These are phyloP conservation scores for Scartelaos histophorus DNA, from an alignment of 2,113 vertebrate genomes.

Conservation along the genomic window DNA sequence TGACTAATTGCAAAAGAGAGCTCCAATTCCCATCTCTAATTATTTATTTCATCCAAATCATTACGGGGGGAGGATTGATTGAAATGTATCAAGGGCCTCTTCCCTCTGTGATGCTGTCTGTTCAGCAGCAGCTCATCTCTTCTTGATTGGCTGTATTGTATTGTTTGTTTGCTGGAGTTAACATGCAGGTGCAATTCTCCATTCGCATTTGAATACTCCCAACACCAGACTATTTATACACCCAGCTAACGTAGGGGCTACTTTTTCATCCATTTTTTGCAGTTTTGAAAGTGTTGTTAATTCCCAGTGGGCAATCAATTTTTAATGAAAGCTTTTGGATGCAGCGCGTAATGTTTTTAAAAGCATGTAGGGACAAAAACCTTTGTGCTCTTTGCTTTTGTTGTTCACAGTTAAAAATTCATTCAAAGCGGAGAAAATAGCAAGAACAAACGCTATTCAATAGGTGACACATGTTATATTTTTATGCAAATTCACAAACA, in stretches of 20 bases:
- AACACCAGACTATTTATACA: conserved; percentile 49
- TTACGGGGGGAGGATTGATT: conserved; percentile 56
- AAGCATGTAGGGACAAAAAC: conserved; percentile 56
- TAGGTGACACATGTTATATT: conserved; percentile 3
- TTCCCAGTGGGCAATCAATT: conserved; percentile 55
- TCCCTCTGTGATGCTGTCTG: conserved; percentile 11
- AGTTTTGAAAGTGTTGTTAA: conserved; percentile 43
- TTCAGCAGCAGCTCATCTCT: conserved; percentile 13
- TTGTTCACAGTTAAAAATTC: conserved; percentile 46
- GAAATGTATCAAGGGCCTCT: conserved; percentile 35
- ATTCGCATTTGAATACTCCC: conserved; percentile 4
- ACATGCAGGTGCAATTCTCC: conserved; percentile 31
- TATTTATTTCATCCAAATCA: conserved; percentile 70
- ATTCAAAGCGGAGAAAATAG: conserved; percentile 33
- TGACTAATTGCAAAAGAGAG: conserved; percentile 72
- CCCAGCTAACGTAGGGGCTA: conserved; percentile 12
- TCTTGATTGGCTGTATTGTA: conserved; percentile 19
- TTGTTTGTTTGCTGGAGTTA: conserved; percentile 18
- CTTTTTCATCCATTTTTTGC: conserved; percentile 45
- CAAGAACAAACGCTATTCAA: conserved; percentile 27
- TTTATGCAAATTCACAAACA: background rate
- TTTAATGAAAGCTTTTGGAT: conserved; percentile 63
- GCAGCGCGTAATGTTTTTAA: conserved; percentile 57
- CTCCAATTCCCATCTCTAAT: conserved; percentile 73
- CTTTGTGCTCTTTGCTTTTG: conserved; percentile 55